Evolutionary conservation across 2,888 invertebrate species (phyloP), one percentile per base, ranked within the genome.

Genomic region (Agonopterix alstromeriana): DNA sequence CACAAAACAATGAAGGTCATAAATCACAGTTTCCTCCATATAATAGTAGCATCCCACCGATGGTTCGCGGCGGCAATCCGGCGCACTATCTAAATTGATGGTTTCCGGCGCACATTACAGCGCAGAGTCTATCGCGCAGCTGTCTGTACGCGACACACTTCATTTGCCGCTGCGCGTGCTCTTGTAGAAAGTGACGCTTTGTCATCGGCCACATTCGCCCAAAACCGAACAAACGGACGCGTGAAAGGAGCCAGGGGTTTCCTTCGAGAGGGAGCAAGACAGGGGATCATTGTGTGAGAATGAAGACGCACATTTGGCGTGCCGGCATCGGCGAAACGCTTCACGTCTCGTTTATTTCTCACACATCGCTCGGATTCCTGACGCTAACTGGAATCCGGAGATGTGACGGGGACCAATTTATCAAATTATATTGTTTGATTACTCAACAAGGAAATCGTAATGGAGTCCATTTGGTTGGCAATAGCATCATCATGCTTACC

Each of bases 31-130:
- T 84, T 87, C 86, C 87, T 84, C 73, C 70, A 67, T 74, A 65
- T 75, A 82, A 82, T 82, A 77, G 84, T 77, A 71, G 76, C 85
- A 80, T 86, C 86, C 86, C 82, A 81, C 80, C 67, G 65, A 50
- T 80, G 79, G 78, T 78, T 75, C 76, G 81, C 76, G 75, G 80
- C 71, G 77, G 81, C 85, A 77, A 86, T 82, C 82, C 82, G 70
- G 73, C 77, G 77, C 78, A 79, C 83, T 83, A 82, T 84, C 84
- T 83, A 71, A 87, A 88, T 88, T 86, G 84, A 87, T 88, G 76
- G 82, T 79, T 88, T 88, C 88, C 88, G 87, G 83, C 66, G 82
- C 67, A 77, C 79, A 80, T 85, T 85, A 79, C 78, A 76, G 67
- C 70, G 63, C 65, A 70, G 71, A 76, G 77, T 80, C 82, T 80